Percentiles rank a stretch among this genome's conserved stretches.
phyloP scores from a whole-genome alignment of 2,888 invertebrate species.

The Agrochola macilenta region DNA sequence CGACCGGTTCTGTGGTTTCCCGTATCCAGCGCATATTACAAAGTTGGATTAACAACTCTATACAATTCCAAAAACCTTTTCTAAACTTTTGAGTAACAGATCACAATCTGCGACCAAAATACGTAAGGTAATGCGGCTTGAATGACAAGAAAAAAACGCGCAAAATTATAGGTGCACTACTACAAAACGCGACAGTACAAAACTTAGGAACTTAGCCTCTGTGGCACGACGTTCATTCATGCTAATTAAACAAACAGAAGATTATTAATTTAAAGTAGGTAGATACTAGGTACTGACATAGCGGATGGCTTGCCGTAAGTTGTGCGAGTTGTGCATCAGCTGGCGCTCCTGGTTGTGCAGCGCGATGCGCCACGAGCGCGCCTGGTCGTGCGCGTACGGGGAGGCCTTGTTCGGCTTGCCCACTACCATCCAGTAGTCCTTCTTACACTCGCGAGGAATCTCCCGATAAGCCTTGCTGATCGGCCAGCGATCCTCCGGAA shows the following conservation, averaged over 20 bases:
- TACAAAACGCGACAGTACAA: neutral
- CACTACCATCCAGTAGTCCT: constrained; percentile 86
- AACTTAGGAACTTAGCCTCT: neutral
- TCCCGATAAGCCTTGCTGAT: constrained; percentile 67
- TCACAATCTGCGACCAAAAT: neutral
- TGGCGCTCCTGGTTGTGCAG: constrained; percentile 89
- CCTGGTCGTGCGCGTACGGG: constrained; percentile 60
- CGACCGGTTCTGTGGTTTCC: too few relatives aligned
- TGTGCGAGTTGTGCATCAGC: constrained; percentile 80
- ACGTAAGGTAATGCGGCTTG: too few relatives aligned
- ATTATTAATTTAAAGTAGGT: neutral
- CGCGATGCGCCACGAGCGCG: constrained; percentile 88
- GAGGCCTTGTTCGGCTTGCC: constrained; percentile 77
- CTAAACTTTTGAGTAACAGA: too few relatives aligned
- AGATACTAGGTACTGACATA: constrained; percentile 79
- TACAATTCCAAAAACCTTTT: neutral
- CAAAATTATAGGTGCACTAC: neutral
- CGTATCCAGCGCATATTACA: neutral
- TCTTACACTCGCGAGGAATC: constrained; percentile 72
- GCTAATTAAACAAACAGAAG: neutral
- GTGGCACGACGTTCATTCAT: neutral
- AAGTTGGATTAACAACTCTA: neutral
- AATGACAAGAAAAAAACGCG: neutral
- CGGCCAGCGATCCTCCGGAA: constrained; percentile 85
- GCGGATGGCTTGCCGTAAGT: constrained; percentile 83